phyloP scores from a whole-genome alignment of 2,888 invertebrate species.

The Nephrocerus scutellatus region DNA sequence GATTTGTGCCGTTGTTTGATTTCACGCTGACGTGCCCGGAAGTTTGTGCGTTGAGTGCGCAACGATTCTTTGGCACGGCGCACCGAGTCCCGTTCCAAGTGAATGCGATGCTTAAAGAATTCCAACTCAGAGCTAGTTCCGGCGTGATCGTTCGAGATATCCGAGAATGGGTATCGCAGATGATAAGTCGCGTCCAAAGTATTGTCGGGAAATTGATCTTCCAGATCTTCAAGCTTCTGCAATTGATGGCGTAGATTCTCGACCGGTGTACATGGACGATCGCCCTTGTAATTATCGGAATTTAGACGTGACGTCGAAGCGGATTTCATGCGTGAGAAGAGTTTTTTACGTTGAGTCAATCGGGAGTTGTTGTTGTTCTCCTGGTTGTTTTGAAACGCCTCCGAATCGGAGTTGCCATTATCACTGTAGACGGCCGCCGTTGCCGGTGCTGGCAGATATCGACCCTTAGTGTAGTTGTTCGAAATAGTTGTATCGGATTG shows the following conservation, averaged over 20 bases:
- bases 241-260: constrained; percentile 74
- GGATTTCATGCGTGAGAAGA: constrained; percentile 64
- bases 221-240: constrained; percentile 72
- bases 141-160: constrained; percentile 50
- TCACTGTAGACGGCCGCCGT: constrained; percentile 31
- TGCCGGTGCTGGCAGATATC: constrained; percentile 32
- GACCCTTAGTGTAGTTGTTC: constrained; percentile 42
- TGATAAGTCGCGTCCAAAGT: constrained; percentile 67
- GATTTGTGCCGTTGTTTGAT: constrained; percentile 48
- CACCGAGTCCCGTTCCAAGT: constrained; percentile 73
- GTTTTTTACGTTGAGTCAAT: constrained; percentile 53
- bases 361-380: constrained; percentile 47
- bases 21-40: constrained; percentile 59
- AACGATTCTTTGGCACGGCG: constrained; percentile 73
- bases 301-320: constrained; percentile 64
- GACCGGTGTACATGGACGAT: constrained; percentile 64
- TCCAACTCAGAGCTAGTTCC: constrained; percentile 63
- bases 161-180: constrained; percentile 72
- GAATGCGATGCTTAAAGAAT: constrained; percentile 75
- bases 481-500: constrained; percentile 47
- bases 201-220: constrained; percentile 71
- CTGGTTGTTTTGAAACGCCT: constrained; percentile 45
- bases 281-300: constrained; percentile 42
- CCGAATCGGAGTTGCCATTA: constrained; percentile 46
- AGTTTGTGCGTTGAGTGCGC: constrained; percentile 59